These are phyloP conservation scores for Cantharis lateralis DNA, from an alignment of 2,888 invertebrate genomes.

Conservation along the genomic window DNA sequence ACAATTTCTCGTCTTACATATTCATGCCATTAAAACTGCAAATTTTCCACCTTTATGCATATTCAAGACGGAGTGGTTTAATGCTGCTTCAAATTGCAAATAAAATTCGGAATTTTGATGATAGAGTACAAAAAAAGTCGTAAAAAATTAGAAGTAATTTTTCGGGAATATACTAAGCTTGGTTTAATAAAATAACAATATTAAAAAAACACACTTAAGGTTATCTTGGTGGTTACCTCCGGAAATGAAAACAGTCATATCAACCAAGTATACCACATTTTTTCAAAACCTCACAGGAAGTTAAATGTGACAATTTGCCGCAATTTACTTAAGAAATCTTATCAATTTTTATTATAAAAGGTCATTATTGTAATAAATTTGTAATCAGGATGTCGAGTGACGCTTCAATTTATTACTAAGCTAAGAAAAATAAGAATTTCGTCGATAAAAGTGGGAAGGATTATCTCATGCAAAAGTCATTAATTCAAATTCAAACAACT, in stretches of 20 bases:
- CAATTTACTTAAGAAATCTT: conserved; percentile 16
- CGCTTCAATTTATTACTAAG: background rate
- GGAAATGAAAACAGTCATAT: background rate
- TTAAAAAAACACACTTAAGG: background rate
- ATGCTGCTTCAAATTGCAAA: background rate
- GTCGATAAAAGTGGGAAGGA: conserved; percentile 4
- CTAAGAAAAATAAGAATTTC: background rate
- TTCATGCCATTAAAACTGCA: conserved; percentile 2
- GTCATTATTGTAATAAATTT: background rate
- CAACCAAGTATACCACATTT: background rate
- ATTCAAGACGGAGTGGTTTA: conserved; percentile 5
- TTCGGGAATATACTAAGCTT: background rate
- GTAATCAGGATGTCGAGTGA: background rate
- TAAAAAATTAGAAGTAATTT: background rate
- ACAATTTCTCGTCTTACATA: conserved; percentile 1
- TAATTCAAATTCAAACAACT: conserved; percentile 13
- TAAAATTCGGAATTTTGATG: background rate
- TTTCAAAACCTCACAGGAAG: conserved; percentile 2
- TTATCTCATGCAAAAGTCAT: conserved; percentile 8
- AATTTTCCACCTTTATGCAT: conserved; percentile 7
- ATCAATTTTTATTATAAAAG: conserved; percentile 6
- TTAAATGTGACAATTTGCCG: conserved; percentile 7
- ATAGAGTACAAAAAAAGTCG: background rate
- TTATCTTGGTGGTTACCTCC: background rate
- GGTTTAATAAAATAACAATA: background rate